Percentiles rank a stretch among this genome's conserved stretches.
phyloP scores from a whole-genome alignment of 2,113 vertebrate genomes.

The Gorsachius goisagi region DNA sequence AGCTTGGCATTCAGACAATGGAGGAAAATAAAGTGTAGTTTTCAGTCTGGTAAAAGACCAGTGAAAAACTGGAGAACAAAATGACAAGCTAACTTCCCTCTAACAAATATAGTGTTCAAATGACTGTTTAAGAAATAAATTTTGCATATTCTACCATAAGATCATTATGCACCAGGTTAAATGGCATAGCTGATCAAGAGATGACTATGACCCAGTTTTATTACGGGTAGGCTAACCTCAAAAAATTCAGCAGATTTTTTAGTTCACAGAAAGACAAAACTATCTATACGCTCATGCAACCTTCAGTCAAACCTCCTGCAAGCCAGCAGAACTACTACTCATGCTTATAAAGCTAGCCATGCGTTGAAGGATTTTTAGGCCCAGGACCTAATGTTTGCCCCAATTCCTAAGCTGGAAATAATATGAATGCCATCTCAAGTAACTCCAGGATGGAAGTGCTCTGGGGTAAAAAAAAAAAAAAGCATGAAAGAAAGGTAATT shows the following conservation, averaged over 20 bases:
- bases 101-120: background rate
- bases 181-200: background rate
- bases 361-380: background rate
- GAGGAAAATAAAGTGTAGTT: background rate
- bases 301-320: background rate
- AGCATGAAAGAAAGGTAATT: background rate
- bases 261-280: background rate
- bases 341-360: background rate
- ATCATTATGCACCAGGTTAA: background rate
- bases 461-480: background rate
- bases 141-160: background rate
- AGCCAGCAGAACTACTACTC: background rate
- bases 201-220: background rate
- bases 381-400: background rate
- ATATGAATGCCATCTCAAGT: background rate
- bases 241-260: background rate
- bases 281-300: background rate
- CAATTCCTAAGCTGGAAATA: background rate
- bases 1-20: background rate
- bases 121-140: background rate
- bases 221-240: background rate
- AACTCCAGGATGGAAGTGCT: background rate
- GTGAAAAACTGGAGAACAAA: background rate
- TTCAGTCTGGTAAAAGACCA: background rate
- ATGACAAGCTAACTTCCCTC: background rate